Conservation (phyloP, 1,140 invertebrate genomes). For the Scylla paramamosain region DNA sequence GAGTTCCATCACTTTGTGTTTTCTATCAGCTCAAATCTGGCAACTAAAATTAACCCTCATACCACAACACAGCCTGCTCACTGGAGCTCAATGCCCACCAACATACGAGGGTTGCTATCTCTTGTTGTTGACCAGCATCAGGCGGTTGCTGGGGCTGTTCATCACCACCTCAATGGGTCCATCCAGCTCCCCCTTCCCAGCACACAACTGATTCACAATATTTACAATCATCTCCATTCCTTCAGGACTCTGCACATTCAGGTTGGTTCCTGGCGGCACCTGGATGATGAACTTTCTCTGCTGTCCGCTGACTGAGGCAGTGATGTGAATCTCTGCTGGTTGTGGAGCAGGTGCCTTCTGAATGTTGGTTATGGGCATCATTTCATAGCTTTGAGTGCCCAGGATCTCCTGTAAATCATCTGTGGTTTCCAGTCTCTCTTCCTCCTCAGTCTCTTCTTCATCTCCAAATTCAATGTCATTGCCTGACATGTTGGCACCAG, state of each 20-base stretch:
- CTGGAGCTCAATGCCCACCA: too few species aligned
- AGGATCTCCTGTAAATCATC: conserved; percentile 66
- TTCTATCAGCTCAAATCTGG: too few species aligned
- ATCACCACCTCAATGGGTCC: conserved; percentile 76
- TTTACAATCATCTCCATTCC: conserved; percentile 76
- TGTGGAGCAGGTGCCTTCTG: conserved; percentile 45
- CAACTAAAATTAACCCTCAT: too few species aligned
- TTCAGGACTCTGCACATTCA: conserved; percentile 73
- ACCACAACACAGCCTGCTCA: too few species aligned
- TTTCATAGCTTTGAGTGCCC: conserved; percentile 35
- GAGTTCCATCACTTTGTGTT: too few species aligned
- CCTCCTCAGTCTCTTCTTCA: conserved; percentile 58
- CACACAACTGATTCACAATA: conserved; percentile 74
- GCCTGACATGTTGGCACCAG: conserved; percentile 66
- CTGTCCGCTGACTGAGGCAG: conserved; percentile 70
- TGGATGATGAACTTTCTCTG: conserved; percentile 75
- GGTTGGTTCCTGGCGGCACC: conserved; percentile 71
- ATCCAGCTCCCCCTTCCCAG: conserved; percentile 74
- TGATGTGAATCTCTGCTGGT: conserved; percentile 75
- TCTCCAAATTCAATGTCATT: conserved; percentile 60
- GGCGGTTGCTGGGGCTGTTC: conserved; percentile 61
- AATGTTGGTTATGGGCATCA: conserved; percentile 55
- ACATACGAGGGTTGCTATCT: conserved; percentile 1
- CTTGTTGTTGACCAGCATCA: not conserved
- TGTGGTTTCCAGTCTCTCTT: conserved; percentile 61